Conservation (phyloP, 2,113 vertebrate genomes). For the Scytalopus superciliaris region DNA sequence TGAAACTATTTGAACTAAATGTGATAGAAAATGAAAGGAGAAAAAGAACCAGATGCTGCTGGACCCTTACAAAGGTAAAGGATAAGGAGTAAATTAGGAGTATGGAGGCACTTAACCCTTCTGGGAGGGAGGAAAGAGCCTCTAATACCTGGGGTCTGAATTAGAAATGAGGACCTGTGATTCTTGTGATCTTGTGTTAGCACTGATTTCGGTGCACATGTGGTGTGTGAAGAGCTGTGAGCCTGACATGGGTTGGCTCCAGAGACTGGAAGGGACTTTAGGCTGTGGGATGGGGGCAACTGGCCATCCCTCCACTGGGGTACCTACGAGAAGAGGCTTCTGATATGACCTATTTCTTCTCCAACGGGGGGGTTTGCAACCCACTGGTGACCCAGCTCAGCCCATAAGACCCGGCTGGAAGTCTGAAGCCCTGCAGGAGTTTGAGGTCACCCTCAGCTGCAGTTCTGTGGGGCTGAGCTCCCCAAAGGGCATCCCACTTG, state of each 20-base stretch:
- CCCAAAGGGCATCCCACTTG: neutral
- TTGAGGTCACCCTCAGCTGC: neutral
- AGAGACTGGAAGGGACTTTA: neutral
- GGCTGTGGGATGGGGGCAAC: neutral
- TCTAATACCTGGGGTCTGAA: neutral
- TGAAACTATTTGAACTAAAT: neutral
- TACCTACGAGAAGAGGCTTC: neutral
- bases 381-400: rapidly evolving
- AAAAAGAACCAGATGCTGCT: neutral
- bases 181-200: rapidly evolving
- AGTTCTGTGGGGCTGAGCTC: neutral
- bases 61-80: neutral
- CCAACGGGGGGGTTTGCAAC: neutral
- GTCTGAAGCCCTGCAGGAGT: neutral
- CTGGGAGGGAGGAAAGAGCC: neutral
- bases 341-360: neutral
- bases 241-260: rapidly evolving
- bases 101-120: neutral
- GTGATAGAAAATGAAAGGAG: rapidly evolving
- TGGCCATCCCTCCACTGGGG: rapidly evolving
- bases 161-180: neutral
- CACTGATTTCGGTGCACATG: neutral
- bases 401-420: neutral
- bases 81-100: neutral
- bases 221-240: rapidly evolving